A percentile compares a stretch with the other conserved stretches of the same genome.
These are phyloP conservation scores for Lutjanus argentimaculatus DNA, from an alignment of 2,797 vertebrate species.

Conservation along the genomic window DNA sequence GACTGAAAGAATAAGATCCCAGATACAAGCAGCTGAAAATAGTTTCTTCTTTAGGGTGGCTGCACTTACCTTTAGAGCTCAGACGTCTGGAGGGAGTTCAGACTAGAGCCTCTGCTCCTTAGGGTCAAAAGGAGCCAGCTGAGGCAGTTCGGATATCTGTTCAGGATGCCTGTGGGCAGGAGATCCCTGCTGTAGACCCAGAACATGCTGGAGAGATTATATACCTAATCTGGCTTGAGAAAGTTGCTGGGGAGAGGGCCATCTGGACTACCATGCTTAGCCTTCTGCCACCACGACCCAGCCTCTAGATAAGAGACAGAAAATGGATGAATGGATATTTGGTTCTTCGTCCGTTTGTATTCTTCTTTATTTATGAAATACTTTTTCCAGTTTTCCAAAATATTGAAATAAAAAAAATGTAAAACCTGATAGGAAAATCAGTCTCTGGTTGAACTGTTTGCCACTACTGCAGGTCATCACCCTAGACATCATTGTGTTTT, in stretches of 20 bases:
- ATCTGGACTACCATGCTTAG: background rate
- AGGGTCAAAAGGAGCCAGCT: no score
- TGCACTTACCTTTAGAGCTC: background rate
- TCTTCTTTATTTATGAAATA: background rate
- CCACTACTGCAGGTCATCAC: background rate
- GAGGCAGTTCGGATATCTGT: background rate
- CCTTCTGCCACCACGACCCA: background rate
- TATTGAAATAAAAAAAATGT: background rate
- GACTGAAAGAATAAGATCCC: background rate
- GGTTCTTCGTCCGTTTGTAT: background rate
- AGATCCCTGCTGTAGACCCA: background rate
- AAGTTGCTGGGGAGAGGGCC: background rate
- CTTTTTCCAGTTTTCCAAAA: background rate
- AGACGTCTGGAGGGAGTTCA: background rate
- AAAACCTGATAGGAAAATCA: background rate
- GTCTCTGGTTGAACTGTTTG: background rate
- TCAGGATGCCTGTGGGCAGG: background rate
- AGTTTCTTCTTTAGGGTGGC: background rate
- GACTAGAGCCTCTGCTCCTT: background rate
- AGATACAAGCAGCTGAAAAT: background rate
- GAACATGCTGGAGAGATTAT: background rate
- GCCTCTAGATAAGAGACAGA: background rate
- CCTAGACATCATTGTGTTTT: background rate
- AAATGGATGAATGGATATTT: background rate
- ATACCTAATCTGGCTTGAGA: background rate